A percentile compares a stretch with the other conserved stretches of the same genome.
phyloP scores from a whole-genome alignment of 2,113 vertebrate species.

The Peucedramus taeniatus region DNA sequence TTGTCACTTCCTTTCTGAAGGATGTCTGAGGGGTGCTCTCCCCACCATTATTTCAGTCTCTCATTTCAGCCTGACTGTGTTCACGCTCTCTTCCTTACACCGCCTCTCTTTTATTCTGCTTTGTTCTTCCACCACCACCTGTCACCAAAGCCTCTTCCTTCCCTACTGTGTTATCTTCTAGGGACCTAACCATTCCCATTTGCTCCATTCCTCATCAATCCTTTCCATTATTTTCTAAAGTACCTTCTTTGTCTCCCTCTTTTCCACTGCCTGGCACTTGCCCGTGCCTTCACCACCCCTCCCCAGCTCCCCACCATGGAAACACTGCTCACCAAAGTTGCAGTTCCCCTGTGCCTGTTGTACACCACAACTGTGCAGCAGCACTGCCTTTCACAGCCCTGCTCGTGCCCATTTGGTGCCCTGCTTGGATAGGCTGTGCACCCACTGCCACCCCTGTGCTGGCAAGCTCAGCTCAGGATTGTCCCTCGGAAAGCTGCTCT shows the following conservation, averaged over 20 bases:
- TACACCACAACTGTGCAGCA: accelerated
- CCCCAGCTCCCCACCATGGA: neutral
- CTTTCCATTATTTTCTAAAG: neutral
- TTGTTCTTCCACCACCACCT: slow-evolving; percentile 24
- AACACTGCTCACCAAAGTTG: accelerated
- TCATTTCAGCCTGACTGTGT: neutral
- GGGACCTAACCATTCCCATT: neutral
- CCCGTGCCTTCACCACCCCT: accelerated
- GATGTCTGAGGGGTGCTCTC: neutral
- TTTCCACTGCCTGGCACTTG: neutral
- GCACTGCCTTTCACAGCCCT: neutral
- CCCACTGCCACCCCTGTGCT: neutral
- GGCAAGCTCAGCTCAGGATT: neutral
- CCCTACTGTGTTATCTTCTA: neutral
- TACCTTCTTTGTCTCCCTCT: neutral
- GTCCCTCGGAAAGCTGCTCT: neutral
- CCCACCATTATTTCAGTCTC: neutral
- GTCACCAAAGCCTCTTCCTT: slow-evolving; percentile 14
- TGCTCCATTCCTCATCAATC: neutral
- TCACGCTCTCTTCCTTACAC: neutral
- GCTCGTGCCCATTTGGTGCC: accelerated
- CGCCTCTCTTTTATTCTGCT: neutral
- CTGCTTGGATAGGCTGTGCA: accelerated
- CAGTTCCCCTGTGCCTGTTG: neutral
- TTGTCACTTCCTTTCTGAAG: neutral